These are phyloP conservation scores for Charaxes varanes DNA, from an alignment of 1,140 invertebrate species.

Conservation along the genomic window DNA sequence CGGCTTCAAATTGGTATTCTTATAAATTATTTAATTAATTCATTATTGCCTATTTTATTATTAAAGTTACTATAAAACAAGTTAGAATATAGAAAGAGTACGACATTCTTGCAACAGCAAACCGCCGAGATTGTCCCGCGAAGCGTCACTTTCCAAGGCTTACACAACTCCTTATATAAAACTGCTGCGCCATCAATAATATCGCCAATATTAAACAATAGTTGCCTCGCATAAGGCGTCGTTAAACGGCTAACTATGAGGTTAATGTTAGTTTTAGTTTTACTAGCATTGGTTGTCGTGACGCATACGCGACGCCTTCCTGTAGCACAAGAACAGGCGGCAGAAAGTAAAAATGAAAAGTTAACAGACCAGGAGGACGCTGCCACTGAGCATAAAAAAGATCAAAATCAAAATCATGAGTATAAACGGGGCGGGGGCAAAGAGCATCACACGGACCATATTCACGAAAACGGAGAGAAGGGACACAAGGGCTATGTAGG, in stretches of 20 bases:
- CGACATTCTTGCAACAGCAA: slow-evolving; percentile 38
- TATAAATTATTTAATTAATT: slow-evolving; percentile 7
- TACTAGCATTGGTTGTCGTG: slow-evolving; percentile 33
- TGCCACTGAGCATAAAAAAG: slow-evolving; percentile 76
- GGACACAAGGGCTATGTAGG: slow-evolving; percentile 80
- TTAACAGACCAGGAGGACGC: slow-evolving; percentile 58
- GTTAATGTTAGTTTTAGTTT: slow-evolving; percentile 40
- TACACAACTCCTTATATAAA: slow-evolving; percentile 70
- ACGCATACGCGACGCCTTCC: slow-evolving; percentile 40
- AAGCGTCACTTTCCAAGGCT: slow-evolving; percentile 47
- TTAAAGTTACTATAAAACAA: slow-evolving; percentile 4
- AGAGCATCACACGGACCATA: slow-evolving; percentile 68
- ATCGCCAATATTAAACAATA: slow-evolving; percentile 50
- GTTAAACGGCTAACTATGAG: slow-evolving; percentile 36
- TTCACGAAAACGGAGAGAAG: slow-evolving; percentile 76
- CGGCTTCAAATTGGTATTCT: slow-evolving; percentile 1
- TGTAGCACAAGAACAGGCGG: slow-evolving; percentile 29
- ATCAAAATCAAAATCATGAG: slow-evolving; percentile 73
- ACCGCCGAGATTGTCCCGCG: slow-evolving; percentile 36
- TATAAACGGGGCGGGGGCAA: slow-evolving; percentile 75
- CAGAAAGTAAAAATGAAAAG: slow-evolving; percentile 17
- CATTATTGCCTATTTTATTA: slow-evolving; percentile 2
- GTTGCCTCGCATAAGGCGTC: slow-evolving; percentile 28
- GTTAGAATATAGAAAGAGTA: slow-evolving; percentile 8
- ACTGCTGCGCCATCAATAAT: slow-evolving; percentile 55